Percentiles rank a stretch among this genome's conserved stretches.
These are phyloP conservation scores for Oryzias dopingdopingensis DNA, from an alignment of 2,797 vertebrate genomes.

Conservation along the genomic window DNA sequence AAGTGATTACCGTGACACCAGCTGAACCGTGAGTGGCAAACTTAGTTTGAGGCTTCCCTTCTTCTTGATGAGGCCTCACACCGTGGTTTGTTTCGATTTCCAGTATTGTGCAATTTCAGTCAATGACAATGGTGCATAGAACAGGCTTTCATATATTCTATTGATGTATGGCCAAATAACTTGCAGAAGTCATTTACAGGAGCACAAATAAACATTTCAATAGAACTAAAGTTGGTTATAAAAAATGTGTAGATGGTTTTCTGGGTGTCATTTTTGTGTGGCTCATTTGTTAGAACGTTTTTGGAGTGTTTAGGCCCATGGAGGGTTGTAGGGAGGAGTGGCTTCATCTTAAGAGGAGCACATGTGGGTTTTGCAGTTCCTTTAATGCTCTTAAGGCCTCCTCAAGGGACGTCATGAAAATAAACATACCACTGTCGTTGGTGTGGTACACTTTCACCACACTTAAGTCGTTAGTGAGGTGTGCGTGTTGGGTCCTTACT, in stretches of 20 bases:
- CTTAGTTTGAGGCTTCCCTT: constrained; percentile 64
- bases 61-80: constrained; percentile 42
- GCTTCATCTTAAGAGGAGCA: too few relatives aligned
- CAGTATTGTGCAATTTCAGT: constrained; percentile 19
- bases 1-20: constrained; percentile 78
- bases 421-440: too few relatives aligned
- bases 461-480: too few relatives aligned
- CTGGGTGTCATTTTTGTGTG: too few relatives aligned
- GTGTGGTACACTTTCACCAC: too few relatives aligned
- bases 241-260: constrained; percentile 1
- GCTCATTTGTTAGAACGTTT: too few relatives aligned
- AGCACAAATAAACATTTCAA: constrained; percentile 1
- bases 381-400: too few relatives aligned
- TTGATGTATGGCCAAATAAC: constrained; percentile 25
- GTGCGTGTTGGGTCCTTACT: too few relatives aligned
- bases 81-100: constrained; percentile 6
- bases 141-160: constrained; percentile 17
- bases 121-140: constrained; percentile 29
- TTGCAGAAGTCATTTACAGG: constrained; percentile 23
- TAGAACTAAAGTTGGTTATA: constrained; percentile 5
- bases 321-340: too few relatives aligned
- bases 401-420: too few relatives aligned
- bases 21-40: constrained; percentile 72
- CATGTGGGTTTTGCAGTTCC: too few relatives aligned
- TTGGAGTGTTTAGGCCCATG: too few relatives aligned